A percentile compares a stretch with the other conserved stretches of the same genome.
phyloP scores from a whole-genome alignment of 2,797 vertebrate genomes.

The Neomorphus geoffroyi region DNA sequence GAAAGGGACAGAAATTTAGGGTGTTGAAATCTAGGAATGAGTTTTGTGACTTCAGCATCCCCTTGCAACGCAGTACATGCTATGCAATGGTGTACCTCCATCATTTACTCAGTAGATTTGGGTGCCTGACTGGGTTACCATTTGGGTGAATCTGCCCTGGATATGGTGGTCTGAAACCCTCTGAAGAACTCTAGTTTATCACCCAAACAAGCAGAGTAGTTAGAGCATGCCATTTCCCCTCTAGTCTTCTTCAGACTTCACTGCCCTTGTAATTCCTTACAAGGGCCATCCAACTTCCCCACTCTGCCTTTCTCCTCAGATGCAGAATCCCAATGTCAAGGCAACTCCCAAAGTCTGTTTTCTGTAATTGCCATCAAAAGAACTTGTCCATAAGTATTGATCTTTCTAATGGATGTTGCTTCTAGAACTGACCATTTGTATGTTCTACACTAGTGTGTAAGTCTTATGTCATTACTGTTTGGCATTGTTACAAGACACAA shows the following conservation, averaged over 20 bases:
- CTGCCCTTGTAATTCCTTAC: not conserved
- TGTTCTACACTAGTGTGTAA: not conserved
- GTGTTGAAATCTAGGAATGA: not conserved
- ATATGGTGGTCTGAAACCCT: not conserved
- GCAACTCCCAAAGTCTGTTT: not conserved
- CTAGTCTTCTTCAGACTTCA: not conserved
- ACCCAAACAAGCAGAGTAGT: not conserved
- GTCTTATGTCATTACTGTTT: not conserved
- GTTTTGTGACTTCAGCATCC: not conserved
- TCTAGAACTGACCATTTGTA: not conserved
- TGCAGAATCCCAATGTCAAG: not conserved
- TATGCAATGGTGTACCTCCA: rapidly evolving
- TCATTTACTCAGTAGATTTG: not conserved
- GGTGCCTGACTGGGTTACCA: not conserved
- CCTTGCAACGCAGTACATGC: not conserved
- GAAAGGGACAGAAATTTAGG: not conserved
- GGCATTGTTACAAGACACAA: rapidly evolving
- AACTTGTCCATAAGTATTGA: not conserved
- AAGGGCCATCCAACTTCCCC: not conserved
- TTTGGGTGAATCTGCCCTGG: not conserved
- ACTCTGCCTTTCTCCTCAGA: not conserved
- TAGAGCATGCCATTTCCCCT: not conserved
- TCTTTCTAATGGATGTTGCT: not conserved
- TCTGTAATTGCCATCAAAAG: not conserved
- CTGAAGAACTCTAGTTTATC: not conserved